phyloP scores from a whole-genome alignment of 2,888 invertebrate species.

The Tanytarsus gracilentus region DNA sequence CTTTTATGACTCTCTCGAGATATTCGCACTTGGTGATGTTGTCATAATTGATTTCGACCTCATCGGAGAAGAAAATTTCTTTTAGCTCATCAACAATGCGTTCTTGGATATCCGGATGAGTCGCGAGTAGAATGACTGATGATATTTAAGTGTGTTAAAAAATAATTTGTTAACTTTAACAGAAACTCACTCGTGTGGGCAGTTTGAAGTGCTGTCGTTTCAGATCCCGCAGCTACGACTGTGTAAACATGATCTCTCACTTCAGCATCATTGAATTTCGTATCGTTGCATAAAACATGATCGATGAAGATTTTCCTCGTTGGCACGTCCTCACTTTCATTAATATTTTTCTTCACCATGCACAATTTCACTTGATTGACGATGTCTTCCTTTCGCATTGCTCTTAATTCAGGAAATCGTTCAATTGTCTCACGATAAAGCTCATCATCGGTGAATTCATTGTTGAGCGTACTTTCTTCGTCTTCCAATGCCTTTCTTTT shows the following conservation, averaged over 20 bases:
- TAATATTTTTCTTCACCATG: background rate
- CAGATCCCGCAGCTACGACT: conserved; percentile 23
- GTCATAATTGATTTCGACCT: conserved; percentile 13
- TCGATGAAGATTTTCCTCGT: conserved; percentile 28
- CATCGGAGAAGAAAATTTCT: conserved; percentile 19
- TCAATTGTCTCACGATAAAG: background rate
- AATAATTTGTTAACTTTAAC: background rate
- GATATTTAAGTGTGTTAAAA: background rate
- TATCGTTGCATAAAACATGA: conserved; percentile 25
- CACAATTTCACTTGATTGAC: background rate
- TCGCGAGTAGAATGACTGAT: conserved; percentile 10
- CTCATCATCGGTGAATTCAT: background rate
- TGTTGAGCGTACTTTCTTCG: background rate
- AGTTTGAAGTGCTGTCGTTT: conserved; percentile 26
- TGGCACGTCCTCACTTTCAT: conserved; percentile 3
- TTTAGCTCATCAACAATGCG: background rate
- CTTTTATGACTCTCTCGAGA: conserved; percentile 25
- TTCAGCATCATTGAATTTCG: conserved; percentile 23
- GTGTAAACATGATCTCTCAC: conserved; percentile 28
- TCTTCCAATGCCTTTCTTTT: conserved; percentile 10
- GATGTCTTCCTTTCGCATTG: background rate
- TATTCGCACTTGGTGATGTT: conserved; percentile 7
- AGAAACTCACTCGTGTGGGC: conserved; percentile 21
- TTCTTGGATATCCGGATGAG: conserved; percentile 21
- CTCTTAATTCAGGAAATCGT: background rate